Conservation (phyloP, 2,113 vertebrate genomes). For the Odocoileus virginianus region DNA sequence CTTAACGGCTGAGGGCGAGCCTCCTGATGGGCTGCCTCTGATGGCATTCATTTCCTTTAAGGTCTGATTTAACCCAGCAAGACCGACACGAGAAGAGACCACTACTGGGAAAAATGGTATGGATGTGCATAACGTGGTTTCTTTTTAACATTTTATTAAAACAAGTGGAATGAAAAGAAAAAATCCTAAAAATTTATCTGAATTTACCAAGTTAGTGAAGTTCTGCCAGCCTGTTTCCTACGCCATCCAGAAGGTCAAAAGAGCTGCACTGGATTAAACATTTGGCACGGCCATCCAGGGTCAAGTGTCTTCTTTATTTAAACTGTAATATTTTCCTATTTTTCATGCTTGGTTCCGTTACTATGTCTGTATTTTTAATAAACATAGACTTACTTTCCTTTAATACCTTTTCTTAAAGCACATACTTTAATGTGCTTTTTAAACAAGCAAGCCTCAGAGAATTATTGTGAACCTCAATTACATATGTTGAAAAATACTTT, state of each 20-base stretch:
- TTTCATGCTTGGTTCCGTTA: neutral
- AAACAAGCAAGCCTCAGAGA: neutral
- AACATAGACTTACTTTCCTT: neutral
- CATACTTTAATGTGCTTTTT: constrained; percentile 9
- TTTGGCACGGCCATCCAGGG: neutral
- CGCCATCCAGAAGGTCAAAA: neutral
- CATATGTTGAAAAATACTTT: constrained; percentile 8
- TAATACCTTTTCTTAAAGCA: neutral
- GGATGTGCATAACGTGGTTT: neutral
- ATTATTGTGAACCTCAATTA: constrained; percentile 3
- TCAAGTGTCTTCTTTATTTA: neutral
- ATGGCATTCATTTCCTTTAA: constrained; percentile 16
- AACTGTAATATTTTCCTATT: neutral
- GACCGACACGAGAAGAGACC: neutral
- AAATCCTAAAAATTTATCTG: neutral
- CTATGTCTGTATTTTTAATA: neutral
- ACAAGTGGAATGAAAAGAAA: neutral
- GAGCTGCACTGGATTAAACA: neutral
- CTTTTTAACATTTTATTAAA: neutral
- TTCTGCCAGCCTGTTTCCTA: neutral
- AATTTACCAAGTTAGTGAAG: neutral
- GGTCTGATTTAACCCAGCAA: neutral
- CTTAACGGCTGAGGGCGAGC: neutral
- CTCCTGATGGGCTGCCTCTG: neutral
- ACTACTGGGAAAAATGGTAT: neutral